These are phyloP conservation scores for rat (Rattus norvegicus) DNA, from an alignment of 2,113 vertebrate species.

Conservation along the genomic window DNA sequence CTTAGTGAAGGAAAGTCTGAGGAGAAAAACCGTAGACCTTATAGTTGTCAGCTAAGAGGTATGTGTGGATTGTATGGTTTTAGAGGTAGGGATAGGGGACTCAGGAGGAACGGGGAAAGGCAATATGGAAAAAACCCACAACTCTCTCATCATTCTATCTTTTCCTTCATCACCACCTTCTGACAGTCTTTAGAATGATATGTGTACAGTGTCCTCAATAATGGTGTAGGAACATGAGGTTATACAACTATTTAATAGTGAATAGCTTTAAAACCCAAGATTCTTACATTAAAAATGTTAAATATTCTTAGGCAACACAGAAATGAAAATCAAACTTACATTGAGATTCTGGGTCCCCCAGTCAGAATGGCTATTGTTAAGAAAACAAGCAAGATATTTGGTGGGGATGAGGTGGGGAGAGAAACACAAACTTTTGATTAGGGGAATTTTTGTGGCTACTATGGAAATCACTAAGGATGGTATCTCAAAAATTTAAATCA, in stretches of 20 bases:
- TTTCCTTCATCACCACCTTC: background rate
- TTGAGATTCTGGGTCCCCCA: background rate
- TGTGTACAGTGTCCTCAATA: background rate
- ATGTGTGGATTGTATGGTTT: background rate
- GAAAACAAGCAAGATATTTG: background rate
- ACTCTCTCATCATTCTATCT: background rate
- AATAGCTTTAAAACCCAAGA: constrained; percentile 27
- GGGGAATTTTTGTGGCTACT: background rate
- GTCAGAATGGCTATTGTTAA: background rate
- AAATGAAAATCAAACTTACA: background rate
- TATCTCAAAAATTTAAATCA: background rate
- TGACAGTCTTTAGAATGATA: constrained; percentile 3
- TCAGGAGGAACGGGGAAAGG: background rate
- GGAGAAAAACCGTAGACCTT: background rate
- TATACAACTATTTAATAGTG: background rate
- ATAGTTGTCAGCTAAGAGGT: constrained; percentile 15
- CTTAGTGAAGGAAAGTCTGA: background rate
- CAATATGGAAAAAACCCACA: background rate
- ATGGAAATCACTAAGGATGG: background rate
- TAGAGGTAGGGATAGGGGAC: background rate
- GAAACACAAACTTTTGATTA: background rate
- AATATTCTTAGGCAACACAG: background rate
- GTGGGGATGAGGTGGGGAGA: too few species aligned
- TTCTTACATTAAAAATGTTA: background rate
- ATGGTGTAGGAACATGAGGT: background rate